Conservation (phyloP, 2,888 invertebrate genomes). For the Ochropleura leucogaster region DNA sequence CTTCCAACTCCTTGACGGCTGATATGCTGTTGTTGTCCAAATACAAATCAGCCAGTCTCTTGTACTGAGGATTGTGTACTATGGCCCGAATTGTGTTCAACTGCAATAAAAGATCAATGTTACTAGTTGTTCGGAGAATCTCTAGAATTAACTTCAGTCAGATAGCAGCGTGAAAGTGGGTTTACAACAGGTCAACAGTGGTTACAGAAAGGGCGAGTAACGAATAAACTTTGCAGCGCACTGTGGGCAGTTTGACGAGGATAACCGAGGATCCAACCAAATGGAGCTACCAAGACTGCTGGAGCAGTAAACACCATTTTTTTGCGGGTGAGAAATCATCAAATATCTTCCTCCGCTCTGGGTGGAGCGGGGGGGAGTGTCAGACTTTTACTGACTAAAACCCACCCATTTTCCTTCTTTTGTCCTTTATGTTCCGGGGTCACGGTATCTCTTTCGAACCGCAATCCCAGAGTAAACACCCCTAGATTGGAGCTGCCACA, state of each 20-base stretch:
- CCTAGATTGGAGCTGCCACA: neutral
- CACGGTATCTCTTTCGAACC: too few relatives aligned
- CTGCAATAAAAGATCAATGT: slow-evolving; percentile 75
- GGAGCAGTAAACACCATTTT: neutral
- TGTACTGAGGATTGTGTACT: slow-evolving; percentile 92
- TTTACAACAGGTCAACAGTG: neutral
- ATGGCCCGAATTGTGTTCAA: slow-evolving; percentile 92
- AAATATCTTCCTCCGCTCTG: too few relatives aligned
- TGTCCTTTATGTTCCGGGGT: too few relatives aligned
- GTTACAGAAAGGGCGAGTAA: neutral
- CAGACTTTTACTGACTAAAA: too few relatives aligned
- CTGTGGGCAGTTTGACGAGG: neutral
- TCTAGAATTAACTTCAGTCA: neutral
- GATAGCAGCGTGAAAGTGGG: too few relatives aligned
- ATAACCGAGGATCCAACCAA: neutral
- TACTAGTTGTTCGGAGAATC: neutral
- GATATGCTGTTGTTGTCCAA: slow-evolving; percentile 94
- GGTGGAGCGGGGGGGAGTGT: too few relatives aligned
- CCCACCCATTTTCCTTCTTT: too few relatives aligned
- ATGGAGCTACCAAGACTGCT: neutral
- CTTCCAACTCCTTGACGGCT: slow-evolving; percentile 92
- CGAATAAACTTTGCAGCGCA: too few relatives aligned
- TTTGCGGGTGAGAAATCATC: too few relatives aligned
- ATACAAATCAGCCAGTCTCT: slow-evolving; percentile 93
- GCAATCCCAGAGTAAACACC: neutral